Base-by-base conservation (phyloP, 2,888 invertebrate species). In the Anticlea derivata region DNA sequence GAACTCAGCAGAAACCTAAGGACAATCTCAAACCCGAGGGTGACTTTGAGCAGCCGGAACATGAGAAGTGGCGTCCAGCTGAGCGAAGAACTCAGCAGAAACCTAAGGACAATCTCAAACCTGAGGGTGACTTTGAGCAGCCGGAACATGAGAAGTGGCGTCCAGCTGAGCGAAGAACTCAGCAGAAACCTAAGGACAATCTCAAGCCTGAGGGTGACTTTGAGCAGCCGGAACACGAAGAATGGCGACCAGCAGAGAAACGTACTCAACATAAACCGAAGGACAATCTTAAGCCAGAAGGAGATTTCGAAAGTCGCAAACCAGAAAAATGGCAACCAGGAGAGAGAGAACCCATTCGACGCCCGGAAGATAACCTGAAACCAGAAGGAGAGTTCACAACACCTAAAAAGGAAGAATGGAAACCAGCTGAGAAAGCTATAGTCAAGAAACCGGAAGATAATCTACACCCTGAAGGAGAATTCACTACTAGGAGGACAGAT, bases 161-260 rank as follows among this genome's bases (percentile, higher is more conserved):
- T 26, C 89, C 91, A 1, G 91, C 83, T 20, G 92, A 90, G 54
- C 68, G 81, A 46, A 81, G 77, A 4, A 66, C 62, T 35, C 82
- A 70, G n/a, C 83, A 79, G 17, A 83, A 78, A 48, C 91, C 87
- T 0, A 65, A 78, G 24, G 93, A 93, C 59, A 93, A 93, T 66
- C 70, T 93, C 0, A 75, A 71, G 12, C 90, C 92, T 1, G 92
- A 92, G 69, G 92, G 92, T 7, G 92, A 93, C 22, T 93, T 93
- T 60, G 73, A 81, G 52, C 61, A 70, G 37, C 75, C 83, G 56
- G 80, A 27, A 34, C 61, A 57, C 5, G 73, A 83, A 1, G 59
- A 78, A 50, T 81, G 78, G 66, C 67, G 63, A 0, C 85, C 83
- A 2, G 78, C 72, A 4, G 93, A 93, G 59, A 70, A 90, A 46